Evolutionary conservation across 2,888 invertebrate genomes (phyloP), one percentile per base, ranked within the genome.

Genomic region (Lamellibrachia columna): DNA sequence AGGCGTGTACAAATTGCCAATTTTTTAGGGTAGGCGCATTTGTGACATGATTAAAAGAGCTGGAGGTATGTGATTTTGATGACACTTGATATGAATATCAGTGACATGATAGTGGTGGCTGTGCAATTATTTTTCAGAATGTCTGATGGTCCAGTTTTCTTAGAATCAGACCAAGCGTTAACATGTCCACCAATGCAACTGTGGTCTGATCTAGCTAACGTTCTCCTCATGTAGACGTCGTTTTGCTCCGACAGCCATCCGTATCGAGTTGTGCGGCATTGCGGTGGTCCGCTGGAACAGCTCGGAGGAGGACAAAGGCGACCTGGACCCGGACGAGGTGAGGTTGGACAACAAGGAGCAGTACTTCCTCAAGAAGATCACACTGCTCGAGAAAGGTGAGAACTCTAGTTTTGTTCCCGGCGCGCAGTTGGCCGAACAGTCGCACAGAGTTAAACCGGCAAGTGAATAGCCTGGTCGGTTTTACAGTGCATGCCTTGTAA

Each of bases 251-350:
- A 2, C 92, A 94, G 94, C 93, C 4, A 93, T 94, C 3, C 90
- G 92, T 15, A 53, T 94, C 52, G 94, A 94, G 91, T 92, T 94
- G 75, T 93, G 92, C 75, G 94, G 94, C 15, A 60, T 94, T 22
- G 93, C 94, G 2, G 91, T 94, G 28, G 94, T 94, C 7, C 92
- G 75, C 52, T 94, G 94, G 94, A 92, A 93, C 92, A 90, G 92
- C 90, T 58, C 52, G 52, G 91, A 22, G 91, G 92, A 53, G 40
- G 60, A 92, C 52, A 91, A 92, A n/a, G 40, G 53, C 90, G 93
- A 92, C 60, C 40, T 91, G 58, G 93, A 94, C 91, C 58, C 92
- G 0, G 93, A 93, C 40, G 92, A 93, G 8, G 91, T 93, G 40
- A 93, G 92, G 28, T 93, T 93, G 7, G 93, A 94, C 91, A 93